These are phyloP conservation scores for Microctenopoma steveboyesi DNA, from an alignment of 2,797 vertebrate genomes.

Conservation along the genomic window DNA sequence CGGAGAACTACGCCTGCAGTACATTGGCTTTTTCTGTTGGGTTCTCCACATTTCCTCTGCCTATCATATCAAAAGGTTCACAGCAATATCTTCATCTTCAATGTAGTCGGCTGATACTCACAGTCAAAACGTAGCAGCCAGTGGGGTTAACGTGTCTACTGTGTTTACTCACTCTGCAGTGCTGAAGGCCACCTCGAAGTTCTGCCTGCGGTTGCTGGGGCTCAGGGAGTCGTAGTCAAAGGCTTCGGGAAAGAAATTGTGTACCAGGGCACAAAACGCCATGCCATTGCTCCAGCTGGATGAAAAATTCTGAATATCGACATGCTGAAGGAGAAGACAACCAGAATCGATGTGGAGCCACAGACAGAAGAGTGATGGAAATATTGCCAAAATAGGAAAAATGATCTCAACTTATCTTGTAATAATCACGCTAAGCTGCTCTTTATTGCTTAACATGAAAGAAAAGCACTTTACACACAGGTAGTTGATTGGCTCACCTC, in stretches of 20 bases:
- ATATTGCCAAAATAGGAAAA: slow-evolving; percentile 19
- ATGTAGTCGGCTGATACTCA: neutral
- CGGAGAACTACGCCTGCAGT: neutral
- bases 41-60: slow-evolving; percentile 17
- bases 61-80: slow-evolving; percentile 7
- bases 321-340: slow-evolving; percentile 81
- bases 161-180: slow-evolving; percentile 91
- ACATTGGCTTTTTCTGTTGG: slow-evolving; percentile 15
- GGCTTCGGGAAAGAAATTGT: slow-evolving; percentile 97
- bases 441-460: slow-evolving; percentile 20
- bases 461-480: slow-evolving; percentile 14
- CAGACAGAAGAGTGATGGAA: slow-evolving; percentile 18
- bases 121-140: slow-evolving; percentile 5
- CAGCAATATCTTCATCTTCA: slow-evolving; percentile 23
- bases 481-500: slow-evolving; percentile 82
- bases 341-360: slow-evolving; percentile 1
- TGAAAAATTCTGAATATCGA: slow-evolving; percentile 98
- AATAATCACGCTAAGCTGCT: slow-evolving; percentile 9
- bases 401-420: slow-evolving; percentile 3
- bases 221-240: slow-evolving; percentile 93
- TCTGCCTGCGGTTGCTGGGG: slow-evolving; percentile 93
- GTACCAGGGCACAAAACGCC: slow-evolving; percentile 98
- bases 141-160: slow-evolving; percentile 25
- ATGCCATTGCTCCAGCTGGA: slow-evolving; percentile 98
- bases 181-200: slow-evolving; percentile 96